Evolutionary conservation across 1,140 invertebrate genomes (phyloP).

Genomic region (Phthorimaea operculella): DNA sequence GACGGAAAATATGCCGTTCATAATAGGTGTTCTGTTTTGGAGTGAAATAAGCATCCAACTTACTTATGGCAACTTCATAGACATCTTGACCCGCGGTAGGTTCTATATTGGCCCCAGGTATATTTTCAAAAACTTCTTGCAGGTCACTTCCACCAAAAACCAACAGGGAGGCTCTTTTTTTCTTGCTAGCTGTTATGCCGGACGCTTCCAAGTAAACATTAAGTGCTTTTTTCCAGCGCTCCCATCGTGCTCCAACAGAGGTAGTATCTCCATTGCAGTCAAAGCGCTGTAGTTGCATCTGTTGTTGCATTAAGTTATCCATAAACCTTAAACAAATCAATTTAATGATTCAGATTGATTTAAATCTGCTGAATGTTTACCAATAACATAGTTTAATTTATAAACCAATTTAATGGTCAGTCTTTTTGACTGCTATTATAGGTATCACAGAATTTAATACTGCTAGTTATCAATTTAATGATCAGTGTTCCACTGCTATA

Average conservation of each 20-base stretch:
- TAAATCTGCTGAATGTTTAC: too few species aligned
- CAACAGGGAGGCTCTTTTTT: conserved; percentile 29
- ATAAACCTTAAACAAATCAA: too few species aligned
- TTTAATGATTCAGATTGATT: too few species aligned
- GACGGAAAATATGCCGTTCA: conserved; percentile 19
- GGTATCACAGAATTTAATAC: too few species aligned
- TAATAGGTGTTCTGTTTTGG: conserved; percentile 28
- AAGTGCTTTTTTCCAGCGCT: conserved; percentile 32
- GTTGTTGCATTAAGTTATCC: too few species aligned
- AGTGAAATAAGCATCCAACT: conserved; percentile 27
- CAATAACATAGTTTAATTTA: too few species aligned
- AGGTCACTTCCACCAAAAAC: conserved; percentile 27
- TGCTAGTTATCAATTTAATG: too few species aligned
- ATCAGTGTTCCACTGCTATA: too few species aligned
- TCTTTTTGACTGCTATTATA: too few species aligned
- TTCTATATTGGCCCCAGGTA: conserved; percentile 19
- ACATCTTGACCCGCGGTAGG: neutral
- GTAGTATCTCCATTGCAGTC: conserved; percentile 29
- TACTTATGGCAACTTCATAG: conserved; percentile 15
- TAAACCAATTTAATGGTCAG: too few species aligned
- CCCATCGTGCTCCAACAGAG: conserved; percentile 23
- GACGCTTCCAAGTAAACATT: conserved; percentile 29
- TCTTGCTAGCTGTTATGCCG: conserved; percentile 16
- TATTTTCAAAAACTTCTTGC: conserved; percentile 36
- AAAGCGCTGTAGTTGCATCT: conserved; percentile 19